These are phyloP conservation scores for Premnoplex brunnescens DNA, from an alignment of 2,797 vertebrate species.

Conservation along the genomic window DNA sequence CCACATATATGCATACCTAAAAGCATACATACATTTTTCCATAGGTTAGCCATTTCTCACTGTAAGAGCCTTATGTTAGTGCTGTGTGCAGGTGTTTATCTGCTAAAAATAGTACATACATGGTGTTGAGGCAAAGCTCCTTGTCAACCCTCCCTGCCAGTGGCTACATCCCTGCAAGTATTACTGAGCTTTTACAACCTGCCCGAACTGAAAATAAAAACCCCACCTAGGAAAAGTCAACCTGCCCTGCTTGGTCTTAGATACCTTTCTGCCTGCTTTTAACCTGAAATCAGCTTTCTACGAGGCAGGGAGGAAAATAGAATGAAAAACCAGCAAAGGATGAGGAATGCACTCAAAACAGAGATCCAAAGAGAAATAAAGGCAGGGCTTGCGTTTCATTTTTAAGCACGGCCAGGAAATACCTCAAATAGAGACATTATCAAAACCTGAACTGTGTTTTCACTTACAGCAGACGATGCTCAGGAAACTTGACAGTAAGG, in stretches of 20 bases:
- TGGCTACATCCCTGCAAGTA: not conserved
- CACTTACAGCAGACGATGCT: not conserved
- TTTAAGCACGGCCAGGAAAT: not conserved
- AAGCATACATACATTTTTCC: not conserved
- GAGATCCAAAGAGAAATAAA: not conserved
- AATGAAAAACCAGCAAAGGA: not conserved
- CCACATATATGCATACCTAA: not conserved
- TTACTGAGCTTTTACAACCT: not conserved
- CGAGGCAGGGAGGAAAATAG: not conserved
- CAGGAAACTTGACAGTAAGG: not conserved
- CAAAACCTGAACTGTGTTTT: not conserved
- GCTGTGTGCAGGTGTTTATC: not conserved
- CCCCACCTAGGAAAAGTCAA: not conserved
- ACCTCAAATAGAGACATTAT: not conserved
- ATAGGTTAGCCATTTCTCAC: not conserved
- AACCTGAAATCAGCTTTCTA: not conserved
- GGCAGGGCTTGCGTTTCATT: not conserved
- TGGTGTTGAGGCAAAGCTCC: not conserved
- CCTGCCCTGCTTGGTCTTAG: not conserved
- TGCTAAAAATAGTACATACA: not conserved
- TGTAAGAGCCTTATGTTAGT: not conserved
- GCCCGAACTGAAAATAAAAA: not conserved
- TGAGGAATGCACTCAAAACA: not conserved
- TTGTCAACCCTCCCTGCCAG: not conserved
- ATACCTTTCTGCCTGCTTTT: not conserved